A percentile compares a stretch with the other conserved stretches of the same genome.
Evolutionary conservation across 2,888 invertebrate species (phyloP).

Genomic region (Netelia virgata): DNA sequence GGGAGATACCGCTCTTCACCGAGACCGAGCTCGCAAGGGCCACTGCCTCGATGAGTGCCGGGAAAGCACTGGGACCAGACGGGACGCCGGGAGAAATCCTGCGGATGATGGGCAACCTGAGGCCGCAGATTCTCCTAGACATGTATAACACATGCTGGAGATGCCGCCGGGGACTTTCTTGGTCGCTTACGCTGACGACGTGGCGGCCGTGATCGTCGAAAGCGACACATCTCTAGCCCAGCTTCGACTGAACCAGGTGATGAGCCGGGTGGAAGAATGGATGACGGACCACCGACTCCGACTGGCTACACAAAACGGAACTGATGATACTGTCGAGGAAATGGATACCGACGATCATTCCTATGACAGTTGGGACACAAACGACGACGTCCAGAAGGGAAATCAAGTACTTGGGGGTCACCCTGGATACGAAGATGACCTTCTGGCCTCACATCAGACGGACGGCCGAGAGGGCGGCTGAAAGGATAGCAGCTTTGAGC

Average conservation of each 20-base stretch:
- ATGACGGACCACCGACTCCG: too few relatives aligned
- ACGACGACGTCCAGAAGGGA: slow-evolving; percentile 33
- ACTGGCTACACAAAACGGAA: too few relatives aligned
- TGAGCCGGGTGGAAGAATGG: too few relatives aligned
- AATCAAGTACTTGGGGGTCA: slow-evolving; percentile 72
- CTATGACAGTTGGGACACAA: too few relatives aligned
- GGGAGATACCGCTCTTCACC: slow-evolving; percentile 14
- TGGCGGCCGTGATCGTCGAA: slow-evolving; percentile 57
- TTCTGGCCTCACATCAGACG: slow-evolving; percentile 66
- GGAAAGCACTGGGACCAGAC: slow-evolving; percentile 31
- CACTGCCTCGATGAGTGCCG: background rate
- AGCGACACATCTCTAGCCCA: slow-evolving; percentile 38
- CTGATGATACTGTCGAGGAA: too few relatives aligned
- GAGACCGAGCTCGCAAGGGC: slow-evolving; percentile 38
- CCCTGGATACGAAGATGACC: slow-evolving; percentile 63
- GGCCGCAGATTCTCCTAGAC: slow-evolving; percentile 49
- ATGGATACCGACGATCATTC: too few relatives aligned
- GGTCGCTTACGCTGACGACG: slow-evolving; percentile 67
- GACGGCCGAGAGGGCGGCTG: slow-evolving; percentile 63
- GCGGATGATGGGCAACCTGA: slow-evolving; percentile 39
- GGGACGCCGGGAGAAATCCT: slow-evolving; percentile 48
- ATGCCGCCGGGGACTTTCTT: slow-evolving; percentile 54
- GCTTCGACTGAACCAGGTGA: too few relatives aligned
- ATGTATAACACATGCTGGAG: slow-evolving; percentile 50
- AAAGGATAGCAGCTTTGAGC: slow-evolving; percentile 53